Evolutionary conservation across 2,888 invertebrate species (phyloP), one percentile per base, ranked within the genome.

Genomic region (Andrena trimmerana): DNA sequence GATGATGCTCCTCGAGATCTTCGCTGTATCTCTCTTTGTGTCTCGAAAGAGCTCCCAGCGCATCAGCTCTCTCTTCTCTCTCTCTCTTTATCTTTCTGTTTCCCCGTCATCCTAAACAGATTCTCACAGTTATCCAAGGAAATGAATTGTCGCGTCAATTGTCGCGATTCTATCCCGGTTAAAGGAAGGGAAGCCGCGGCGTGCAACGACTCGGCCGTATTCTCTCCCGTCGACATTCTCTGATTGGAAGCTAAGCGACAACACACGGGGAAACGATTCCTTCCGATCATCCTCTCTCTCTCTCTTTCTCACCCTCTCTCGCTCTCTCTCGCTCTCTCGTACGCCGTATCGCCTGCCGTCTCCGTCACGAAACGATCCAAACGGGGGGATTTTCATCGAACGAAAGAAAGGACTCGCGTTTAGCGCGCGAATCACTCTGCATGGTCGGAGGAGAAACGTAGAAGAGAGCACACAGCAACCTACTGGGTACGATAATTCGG

Each of bases 401-500:
- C 60, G 69, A 66, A 62, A 70, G 29, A 48, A 60, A 27, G 20
- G 60, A 74, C 29, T 6, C n/a, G 63, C 36, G 42, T 48, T 48
- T 31, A 59, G 24, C n/a, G 54, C 72, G 72, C 84, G 83, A 57
- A n/a, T 20, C 57, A 54, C 10, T 20, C 66, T 31, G 69, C 27
- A 54, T 65, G 54, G 27, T 69, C 69, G 70, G 62, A 78, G 71
- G 59, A 77, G 73, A 77, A 83, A 83, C 77, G 71, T 79, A 83
- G 76, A 83, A 79, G 78, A 83, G 69, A 79, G 67, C 66, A 73
- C 73, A 70, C 70, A 66, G 79, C 73, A 84, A 84, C 83, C 75
- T 84, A 84, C 84, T 83, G 69, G 73, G 68, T 78, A 75, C 63
- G 71, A 36, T 20, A 72, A 50, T 73, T 73, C 69, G 72, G 66